Percentiles rank a stretch among this genome's conserved stretches.
Conservation (phyloP, 2,888 invertebrate species). For the Heliconius cydno region DNA sequence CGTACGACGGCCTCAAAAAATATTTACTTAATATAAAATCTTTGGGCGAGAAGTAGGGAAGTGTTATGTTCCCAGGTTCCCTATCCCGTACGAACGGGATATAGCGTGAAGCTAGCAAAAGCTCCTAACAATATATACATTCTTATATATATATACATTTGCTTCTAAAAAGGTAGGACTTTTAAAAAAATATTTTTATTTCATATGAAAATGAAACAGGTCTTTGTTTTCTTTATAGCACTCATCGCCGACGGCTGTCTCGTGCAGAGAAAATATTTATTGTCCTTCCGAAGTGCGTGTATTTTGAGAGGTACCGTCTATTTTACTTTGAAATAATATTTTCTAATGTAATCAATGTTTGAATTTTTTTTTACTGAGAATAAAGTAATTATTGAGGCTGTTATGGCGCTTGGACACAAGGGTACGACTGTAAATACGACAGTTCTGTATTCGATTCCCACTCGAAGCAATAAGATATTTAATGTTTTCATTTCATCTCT, state of each 20-base stretch:
- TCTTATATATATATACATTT: neutral
- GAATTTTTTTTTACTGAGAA: neutral
- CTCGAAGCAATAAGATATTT: neutral
- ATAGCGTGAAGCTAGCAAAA: too few relatives aligned
- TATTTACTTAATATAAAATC: too few relatives aligned
- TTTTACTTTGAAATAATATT: neutral
- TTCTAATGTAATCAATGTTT: neutral
- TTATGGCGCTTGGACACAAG: too few relatives aligned
- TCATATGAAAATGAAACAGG: slow-evolving; percentile 8
- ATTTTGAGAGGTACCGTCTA: neutral
- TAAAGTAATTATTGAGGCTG: neutral
- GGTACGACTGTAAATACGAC: too few relatives aligned
- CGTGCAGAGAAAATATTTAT: slow-evolving; percentile 16
- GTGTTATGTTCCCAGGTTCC: too few relatives aligned
- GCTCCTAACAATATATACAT: neutral
- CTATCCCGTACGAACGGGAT: too few relatives aligned
- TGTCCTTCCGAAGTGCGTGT: slow-evolving; percentile 11
- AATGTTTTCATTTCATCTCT: too few relatives aligned
- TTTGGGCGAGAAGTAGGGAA: too few relatives aligned
- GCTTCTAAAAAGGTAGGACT: neutral
- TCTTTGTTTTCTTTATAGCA: slow-evolving; percentile 16
- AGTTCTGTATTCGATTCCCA: neutral
- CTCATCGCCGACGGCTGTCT: slow-evolving; percentile 12
- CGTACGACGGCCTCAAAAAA: too few relatives aligned
- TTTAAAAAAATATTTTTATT: slow-evolving; percentile 1